Conservation (phyloP, 2,797 vertebrate species). For the Mormyrops attenuatus region DNA sequence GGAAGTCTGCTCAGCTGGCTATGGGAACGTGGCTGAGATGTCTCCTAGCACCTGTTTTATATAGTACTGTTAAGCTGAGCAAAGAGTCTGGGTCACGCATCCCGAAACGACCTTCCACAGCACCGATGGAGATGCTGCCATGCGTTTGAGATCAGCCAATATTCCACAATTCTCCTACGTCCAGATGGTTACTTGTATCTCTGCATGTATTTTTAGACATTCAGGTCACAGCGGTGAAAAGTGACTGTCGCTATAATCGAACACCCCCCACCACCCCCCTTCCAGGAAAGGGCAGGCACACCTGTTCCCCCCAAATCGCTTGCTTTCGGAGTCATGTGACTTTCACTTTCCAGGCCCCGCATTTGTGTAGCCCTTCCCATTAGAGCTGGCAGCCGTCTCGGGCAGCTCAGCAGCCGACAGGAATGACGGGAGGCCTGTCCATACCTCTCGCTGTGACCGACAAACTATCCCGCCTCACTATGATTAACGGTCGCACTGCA, state of each 20-base stretch:
- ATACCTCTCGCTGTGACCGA: neutral
- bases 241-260: constrained; percentile 44
- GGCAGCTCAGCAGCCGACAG: neutral
- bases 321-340: neutral
- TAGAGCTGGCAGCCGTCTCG: neutral
- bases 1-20: neutral
- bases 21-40: neutral
- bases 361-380: neutral
- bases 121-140: neutral
- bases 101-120: neutral
- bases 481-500: neutral
- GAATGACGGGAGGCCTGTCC: neutral
- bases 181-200: constrained; percentile 35
- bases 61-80: neutral
- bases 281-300: constrained; percentile 46
- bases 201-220: constrained; percentile 28
- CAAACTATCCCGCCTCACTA: neutral
- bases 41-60: neutral
- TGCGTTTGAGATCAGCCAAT: neutral
- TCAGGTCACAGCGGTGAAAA: constrained; percentile 30
- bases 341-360: constrained; percentile 6
- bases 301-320: constrained; percentile 26
- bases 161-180: neutral
- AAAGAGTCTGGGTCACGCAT: neutral
- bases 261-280: constrained; percentile 19